phyloP scores from a whole-genome alignment of 2,888 invertebrate species.

The Hedya salicella region DNA sequence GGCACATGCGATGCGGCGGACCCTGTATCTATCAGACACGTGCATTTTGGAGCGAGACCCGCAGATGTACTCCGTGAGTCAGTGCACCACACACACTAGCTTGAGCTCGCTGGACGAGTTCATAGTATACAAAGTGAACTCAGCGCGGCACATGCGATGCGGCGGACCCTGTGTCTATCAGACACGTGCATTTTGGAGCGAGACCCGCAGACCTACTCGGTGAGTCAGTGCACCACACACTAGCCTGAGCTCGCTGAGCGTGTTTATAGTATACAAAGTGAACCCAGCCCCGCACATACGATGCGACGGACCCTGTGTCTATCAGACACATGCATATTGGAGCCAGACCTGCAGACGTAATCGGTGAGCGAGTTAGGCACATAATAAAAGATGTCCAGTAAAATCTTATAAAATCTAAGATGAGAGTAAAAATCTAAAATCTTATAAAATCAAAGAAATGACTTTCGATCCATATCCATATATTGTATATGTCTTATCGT shows the following conservation, averaged over 20 bases:
- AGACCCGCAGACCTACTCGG: slow-evolving; percentile 98
- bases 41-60: slow-evolving; percentile 98
- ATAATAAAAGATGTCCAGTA: too few species aligned
- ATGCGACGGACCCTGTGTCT: too few species aligned
- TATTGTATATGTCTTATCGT: too few species aligned
- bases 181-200: slow-evolving; percentile 98
- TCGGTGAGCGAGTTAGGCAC: slow-evolving; percentile 87
- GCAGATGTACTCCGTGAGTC: slow-evolving; percentile 95
- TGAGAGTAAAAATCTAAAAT: too few species aligned
- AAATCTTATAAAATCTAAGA: too few species aligned
- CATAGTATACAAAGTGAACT: slow-evolving; percentile 95
- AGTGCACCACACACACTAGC: too few species aligned
- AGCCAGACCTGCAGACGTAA: slow-evolving; percentile 97
- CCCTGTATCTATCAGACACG: slow-evolving; percentile 97
- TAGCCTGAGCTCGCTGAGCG: neutral
- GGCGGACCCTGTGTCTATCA: slow-evolving; percentile 96
- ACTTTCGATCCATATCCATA: too few species aligned
- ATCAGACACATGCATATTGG: too few species aligned
- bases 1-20: slow-evolving; percentile 93
- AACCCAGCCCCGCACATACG: neutral
- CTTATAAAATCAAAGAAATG: too few species aligned
- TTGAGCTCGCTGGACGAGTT: slow-evolving; percentile 99
- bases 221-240: slow-evolving; percentile 66
- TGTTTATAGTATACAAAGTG: neutral
- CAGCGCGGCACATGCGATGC: slow-evolving; percentile 91